phyloP scores from a whole-genome alignment of 1,140 invertebrate species.

The Drosophila azteca region DNA sequence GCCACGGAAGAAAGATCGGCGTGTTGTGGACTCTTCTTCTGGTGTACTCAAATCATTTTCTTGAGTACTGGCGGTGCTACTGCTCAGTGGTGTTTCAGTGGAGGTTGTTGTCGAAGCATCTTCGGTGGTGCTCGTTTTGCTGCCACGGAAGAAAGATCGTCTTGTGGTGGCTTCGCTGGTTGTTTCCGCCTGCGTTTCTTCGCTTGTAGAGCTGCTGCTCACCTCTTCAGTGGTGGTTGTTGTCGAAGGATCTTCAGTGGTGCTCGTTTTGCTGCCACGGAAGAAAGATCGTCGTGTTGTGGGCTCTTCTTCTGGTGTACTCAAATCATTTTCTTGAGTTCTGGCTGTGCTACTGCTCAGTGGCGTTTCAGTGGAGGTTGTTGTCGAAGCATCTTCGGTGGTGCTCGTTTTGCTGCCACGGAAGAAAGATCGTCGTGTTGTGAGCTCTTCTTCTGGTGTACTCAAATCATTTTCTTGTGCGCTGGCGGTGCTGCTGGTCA shows the following conservation, averaged over 20 bases:
- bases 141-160: no score
- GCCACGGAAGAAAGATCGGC: conserved; percentile 14
- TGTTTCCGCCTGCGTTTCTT: neutral
- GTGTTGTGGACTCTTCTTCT: neutral
- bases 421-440: neutral
- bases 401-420: neutral
- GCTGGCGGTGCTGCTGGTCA: neutral
- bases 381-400: no score
- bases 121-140: neutral
- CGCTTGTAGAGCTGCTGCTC: neutral
- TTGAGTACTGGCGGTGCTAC: no score
- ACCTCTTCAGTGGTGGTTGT: no score
- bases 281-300: conserved; percentile 18
- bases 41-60: no score
- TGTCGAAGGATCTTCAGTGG: neutral
- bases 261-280: conserved; percentile 11
- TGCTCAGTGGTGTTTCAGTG: neutral
- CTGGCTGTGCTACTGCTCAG: neutral
- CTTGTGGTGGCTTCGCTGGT: neutral
- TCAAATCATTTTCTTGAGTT: no score
- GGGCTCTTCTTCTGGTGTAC: no score
- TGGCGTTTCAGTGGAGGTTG: neutral
- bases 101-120: conserved; percentile 1
- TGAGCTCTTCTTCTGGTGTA: no score
- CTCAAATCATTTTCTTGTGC: no score